Conservation (phyloP, 2,888 invertebrate genomes). For the Coleophora flavipennella region DNA sequence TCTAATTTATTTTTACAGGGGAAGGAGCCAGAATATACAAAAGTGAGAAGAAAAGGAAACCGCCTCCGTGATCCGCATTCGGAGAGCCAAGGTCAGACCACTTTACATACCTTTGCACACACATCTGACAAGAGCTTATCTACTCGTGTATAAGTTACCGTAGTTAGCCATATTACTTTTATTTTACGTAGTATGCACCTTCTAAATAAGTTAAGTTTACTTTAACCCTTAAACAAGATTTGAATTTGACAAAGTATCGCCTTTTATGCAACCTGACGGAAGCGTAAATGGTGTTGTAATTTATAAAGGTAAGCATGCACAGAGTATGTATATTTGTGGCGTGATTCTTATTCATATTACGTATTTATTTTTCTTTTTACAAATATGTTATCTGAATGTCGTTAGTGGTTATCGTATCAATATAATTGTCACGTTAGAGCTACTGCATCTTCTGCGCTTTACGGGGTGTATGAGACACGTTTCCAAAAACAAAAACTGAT, state of each 20-base stretch:
- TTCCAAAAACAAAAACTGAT: no score
- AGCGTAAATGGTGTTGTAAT: constrained; percentile 70
- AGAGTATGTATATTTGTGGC: constrained; percentile 44
- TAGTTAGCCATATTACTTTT: constrained; percentile 63
- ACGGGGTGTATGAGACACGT: no score
- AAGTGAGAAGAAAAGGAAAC: constrained; percentile 87
- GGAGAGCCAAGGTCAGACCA: constrained; percentile 82
- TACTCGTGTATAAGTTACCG: constrained; percentile 24
- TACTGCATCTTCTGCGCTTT: no score
- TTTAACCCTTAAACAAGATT: constrained; percentile 59
- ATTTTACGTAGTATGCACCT: constrained; percentile 63
- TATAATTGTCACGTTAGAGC: not conserved
- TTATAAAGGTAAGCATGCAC: constrained; percentile 72
- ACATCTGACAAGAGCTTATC: constrained; percentile 40
- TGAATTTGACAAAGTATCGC: constrained; percentile 66
- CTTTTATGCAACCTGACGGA: constrained; percentile 71
- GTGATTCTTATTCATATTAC: constrained; percentile 19
- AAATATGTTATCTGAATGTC: constrained; percentile 4
- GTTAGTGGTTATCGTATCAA: not conserved
- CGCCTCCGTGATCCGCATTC: constrained; percentile 85
- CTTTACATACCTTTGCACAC: constrained; percentile 3
- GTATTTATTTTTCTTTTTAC: constrained; percentile 11
- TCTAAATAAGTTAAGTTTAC: constrained; percentile 49
- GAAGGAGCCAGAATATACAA: constrained; percentile 87
- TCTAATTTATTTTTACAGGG: constrained; percentile 55